Evolutionary conservation across 1,140 invertebrate species (phyloP), one percentile per base, ranked within the genome.

Genomic region (Philopotamus ludificatus): DNA sequence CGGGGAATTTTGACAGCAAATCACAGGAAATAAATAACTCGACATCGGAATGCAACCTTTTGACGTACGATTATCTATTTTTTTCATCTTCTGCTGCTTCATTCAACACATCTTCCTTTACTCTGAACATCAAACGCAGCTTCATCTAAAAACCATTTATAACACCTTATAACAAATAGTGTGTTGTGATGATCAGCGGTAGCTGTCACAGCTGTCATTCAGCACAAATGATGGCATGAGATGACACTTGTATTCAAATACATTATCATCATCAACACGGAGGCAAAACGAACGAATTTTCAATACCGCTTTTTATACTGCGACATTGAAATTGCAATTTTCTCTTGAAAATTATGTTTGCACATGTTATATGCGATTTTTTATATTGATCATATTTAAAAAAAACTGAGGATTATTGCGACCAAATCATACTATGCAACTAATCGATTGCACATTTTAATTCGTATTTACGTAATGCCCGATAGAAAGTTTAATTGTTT

Each of bases 131-230:
- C 18, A 47, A 47, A 15, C n/a, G 18, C 4, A 8, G 4, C 44
- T 15, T 47, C 44, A 47, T 47, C 44, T 47, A 47, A 47, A 47
- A 47, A 8, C 44, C 44, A 47, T 47, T 47, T 47, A 47, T 47
- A 9, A 47, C 44, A 20, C 18, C n/a, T 15, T 47, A 16, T 20
- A 47, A 47, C 18, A 20, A 8, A 47, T 47, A n/a, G 44, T 15
- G 18, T 15, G 18, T 20, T 47, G 44, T 47, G 44, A 47, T 47
- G 44, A 47, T 20, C 44, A 47, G 18, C 44, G 18, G 44, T 47
- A 20, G 44, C 44, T 47, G 44, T 47, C 44, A 47, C 7, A 20
- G 10, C 44, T 47, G 44, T 47, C 44, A 47, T 12, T 16, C 15
- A 7, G 44, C 28, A 34, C 18, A 16, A 47, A 47, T 47, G 44